Conservation (phyloP, 2,797 vertebrate species). For the Adrianichthys oophorus region DNA sequence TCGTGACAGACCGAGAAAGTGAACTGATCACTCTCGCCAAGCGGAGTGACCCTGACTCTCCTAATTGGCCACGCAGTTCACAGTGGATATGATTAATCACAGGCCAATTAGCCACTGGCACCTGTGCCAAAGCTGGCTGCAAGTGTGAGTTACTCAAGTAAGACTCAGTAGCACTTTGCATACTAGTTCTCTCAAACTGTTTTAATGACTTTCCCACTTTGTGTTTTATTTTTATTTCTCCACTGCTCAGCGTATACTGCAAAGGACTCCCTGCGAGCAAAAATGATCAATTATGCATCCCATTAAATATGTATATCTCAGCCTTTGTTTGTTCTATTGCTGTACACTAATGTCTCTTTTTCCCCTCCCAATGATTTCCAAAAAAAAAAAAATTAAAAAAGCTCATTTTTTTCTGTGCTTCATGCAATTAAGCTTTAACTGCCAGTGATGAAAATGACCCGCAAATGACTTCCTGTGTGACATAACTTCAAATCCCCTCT, state of each 20-base stretch:
- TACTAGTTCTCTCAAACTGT: slow-evolving; percentile 57
- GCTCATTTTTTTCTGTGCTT: slow-evolving; percentile 10
- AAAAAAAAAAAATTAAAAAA: slow-evolving; percentile 48
- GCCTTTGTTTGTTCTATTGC: slow-evolving; percentile 76
- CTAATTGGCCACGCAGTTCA: slow-evolving; percentile 64
- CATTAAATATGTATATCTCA: slow-evolving; percentile 78
- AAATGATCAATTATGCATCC: slow-evolving; percentile 76
- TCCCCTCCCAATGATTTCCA: slow-evolving; percentile 54
- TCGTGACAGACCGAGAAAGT: slow-evolving; percentile 31
- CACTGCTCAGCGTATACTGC: slow-evolving; percentile 68
- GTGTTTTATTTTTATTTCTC: slow-evolving; percentile 77
- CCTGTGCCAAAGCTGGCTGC: slow-evolving; percentile 47
- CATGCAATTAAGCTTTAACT: slow-evolving; percentile 25
- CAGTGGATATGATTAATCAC: slow-evolving; percentile 68
- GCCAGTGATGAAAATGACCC: slow-evolving; percentile 33
- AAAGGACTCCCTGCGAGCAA: slow-evolving; percentile 74
- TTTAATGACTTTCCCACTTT: slow-evolving; percentile 74
- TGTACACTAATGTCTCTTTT: slow-evolving; percentile 63
- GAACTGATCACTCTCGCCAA: slow-evolving; percentile 31
- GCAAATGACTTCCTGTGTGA: slow-evolving; percentile 55
- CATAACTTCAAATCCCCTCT: slow-evolving; percentile 53
- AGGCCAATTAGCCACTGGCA: slow-evolving; percentile 66
- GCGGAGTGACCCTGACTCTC: slow-evolving; percentile 33
- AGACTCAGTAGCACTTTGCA: slow-evolving; percentile 47
- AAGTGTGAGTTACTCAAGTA: slow-evolving; percentile 42